Conservation (phyloP, 2,113 vertebrate genomes). For the Sturnus vulgaris region DNA sequence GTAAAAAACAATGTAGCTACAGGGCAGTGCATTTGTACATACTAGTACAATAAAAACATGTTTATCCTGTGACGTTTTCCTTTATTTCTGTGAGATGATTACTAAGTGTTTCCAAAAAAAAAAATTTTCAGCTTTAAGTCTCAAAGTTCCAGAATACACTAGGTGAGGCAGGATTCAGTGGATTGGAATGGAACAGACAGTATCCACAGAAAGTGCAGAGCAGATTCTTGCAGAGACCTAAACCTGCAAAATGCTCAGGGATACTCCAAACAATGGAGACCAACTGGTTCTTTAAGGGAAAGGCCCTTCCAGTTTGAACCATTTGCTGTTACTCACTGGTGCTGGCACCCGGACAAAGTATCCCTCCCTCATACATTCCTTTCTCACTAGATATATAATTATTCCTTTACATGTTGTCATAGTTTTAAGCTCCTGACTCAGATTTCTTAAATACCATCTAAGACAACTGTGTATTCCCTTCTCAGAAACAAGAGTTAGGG, state of each 20-base stretch:
- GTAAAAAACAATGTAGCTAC: neutral
- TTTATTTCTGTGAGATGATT: neutral
- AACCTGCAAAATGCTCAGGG: neutral
- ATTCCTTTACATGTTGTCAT: conserved; percentile 52
- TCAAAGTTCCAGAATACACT: neutral
- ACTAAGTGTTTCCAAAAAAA: neutral
- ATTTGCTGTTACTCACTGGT: conserved; percentile 36
- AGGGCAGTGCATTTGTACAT: neutral
- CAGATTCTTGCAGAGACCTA: neutral
- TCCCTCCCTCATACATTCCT: conserved; percentile 59
- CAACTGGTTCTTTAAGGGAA: conserved; percentile 14
- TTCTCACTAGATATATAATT: conserved; percentile 59
- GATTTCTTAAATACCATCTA: conserved; percentile 47
- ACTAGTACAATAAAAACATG: neutral
- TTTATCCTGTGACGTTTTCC: neutral
- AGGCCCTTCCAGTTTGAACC: conserved; percentile 32
- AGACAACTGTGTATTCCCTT: conserved; percentile 44
- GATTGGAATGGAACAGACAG: neutral
- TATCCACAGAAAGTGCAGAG: neutral
- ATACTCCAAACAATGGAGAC: neutral
- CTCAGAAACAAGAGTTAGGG: neutral
- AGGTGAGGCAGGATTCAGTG: neutral
- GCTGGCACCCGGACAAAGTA: conserved; percentile 41
- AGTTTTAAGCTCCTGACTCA: conserved; percentile 54
- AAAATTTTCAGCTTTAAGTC: neutral